Evolutionary conservation across 2,797 vertebrate genomes (phyloP).

Genomic region (Craterocephalus amniculus): DNA sequence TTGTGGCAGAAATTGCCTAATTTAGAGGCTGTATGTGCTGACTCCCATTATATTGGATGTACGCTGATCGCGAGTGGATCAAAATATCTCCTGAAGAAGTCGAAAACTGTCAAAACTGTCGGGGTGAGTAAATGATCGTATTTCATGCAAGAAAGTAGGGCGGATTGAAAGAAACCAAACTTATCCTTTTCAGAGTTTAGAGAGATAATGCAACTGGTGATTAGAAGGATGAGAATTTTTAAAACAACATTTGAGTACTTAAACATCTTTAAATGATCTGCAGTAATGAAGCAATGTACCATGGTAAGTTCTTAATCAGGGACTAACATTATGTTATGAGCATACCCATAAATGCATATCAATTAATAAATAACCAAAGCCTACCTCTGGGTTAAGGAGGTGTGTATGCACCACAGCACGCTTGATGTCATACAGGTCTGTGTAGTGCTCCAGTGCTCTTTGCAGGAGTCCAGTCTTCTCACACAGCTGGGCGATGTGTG

Average conservation of each 20-base stretch:
- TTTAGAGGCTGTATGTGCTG: no score
- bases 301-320: background rate
- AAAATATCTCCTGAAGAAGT: no score
- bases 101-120: no score
- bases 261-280: background rate
- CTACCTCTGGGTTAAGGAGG: slow-evolving; percentile 95
- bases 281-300: background rate
- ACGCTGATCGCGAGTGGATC: no score
- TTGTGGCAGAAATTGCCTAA: no score
- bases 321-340: background rate
- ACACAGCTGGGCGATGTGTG: slow-evolving; percentile 95
- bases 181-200: no score
- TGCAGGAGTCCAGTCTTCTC: slow-evolving; percentile 96
- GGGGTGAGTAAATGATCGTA: no score
- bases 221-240: background rate
- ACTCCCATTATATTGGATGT: no score
- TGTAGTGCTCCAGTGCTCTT: slow-evolving; percentile 94
- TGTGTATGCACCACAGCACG: slow-evolving; percentile 96
- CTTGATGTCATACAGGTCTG: slow-evolving; percentile 96
- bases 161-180: no score
- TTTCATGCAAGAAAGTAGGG: no score
- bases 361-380: background rate
- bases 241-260: background rate
- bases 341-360: background rate
- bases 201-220: background rate